Base-by-base conservation (phyloP, 2,888 invertebrate species). In the Zaprionus lineosus region DNA sequence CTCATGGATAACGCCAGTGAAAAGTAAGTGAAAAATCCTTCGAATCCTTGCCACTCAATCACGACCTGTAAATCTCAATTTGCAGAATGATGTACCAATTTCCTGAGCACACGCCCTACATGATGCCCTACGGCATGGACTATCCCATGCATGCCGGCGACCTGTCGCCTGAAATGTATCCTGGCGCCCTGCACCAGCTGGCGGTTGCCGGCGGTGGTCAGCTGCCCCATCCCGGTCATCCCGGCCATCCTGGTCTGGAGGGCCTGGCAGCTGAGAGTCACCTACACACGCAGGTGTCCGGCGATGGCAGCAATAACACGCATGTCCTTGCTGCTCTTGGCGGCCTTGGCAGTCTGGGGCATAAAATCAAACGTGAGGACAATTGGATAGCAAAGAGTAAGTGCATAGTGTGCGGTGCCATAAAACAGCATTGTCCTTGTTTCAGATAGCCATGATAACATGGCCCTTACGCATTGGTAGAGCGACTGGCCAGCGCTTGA, bases 1-100 rank as follows among this genome's bases (percentile, higher is more conserved):
- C 86, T 93, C 7, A 92, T 94, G 86, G 93, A 93, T 59, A 92
- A 91, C 41, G 92, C 90, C 3, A 75, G 86, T n/a, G 89, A 90
- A 65, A 90, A 90, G 91, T 90, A 73, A 81, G 81, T 62, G 7
- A 5, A 0, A 0, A n/a, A 1, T 11, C 6, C 24, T 3, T 24
- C n/a, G 4, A 3, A 6, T 8, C 24, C 19, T 3, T 3, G 5
- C 19, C 19, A 5, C 19, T 3, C 19, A 3, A 6, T 7, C 12
- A 9, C 1, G 26, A 18, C 5, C 18, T 19, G 1, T 9, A 4
- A 41, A 39, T 36, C 14, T n/a, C 4, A 2, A 1, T 53, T 56
- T 56, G 2, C 46, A 90, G 90, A 79, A 88, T 89, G 88, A 87
- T 89, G 84, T 88, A 87, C 11, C 90, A 88, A 37, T 89, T 81